These are phyloP conservation scores for Plodia interpunctella DNA, from an alignment of 1,140 invertebrate species.

Conservation along the genomic window DNA sequence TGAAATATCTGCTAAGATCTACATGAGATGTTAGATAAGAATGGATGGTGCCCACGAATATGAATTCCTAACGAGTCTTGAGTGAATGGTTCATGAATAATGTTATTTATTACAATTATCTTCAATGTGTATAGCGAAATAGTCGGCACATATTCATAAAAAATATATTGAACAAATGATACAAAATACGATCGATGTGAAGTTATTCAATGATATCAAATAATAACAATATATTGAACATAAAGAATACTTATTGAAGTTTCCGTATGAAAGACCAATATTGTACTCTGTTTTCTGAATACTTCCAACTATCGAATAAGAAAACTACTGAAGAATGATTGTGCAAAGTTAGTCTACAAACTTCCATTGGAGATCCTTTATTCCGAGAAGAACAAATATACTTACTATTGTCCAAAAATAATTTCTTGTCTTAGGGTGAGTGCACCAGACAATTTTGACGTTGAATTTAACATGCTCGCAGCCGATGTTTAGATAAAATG, in stretches of 20 bases:
- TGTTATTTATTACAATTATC: no score
- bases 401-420: neutral
- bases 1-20: neutral
- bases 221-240: no score
- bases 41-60: neutral
- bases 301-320: neutral
- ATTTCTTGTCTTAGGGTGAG: neutral
- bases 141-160: no score
- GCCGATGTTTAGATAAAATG: no score
- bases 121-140: no score
- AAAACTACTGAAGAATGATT: neutral
- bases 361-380: neutral
- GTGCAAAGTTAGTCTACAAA: constrained; percentile 5
- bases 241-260: no score
- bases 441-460: no score
- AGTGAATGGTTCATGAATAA: neutral
- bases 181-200: no score
- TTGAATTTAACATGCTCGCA: no score
- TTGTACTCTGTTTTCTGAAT: neutral
- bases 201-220: no score
- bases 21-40: neutral
- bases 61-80: neutral
- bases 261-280: no score
- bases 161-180: no score
- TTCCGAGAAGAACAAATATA: neutral